Conservation (phyloP, 2,888 invertebrate genomes). For the Nycteola revayana region DNA sequence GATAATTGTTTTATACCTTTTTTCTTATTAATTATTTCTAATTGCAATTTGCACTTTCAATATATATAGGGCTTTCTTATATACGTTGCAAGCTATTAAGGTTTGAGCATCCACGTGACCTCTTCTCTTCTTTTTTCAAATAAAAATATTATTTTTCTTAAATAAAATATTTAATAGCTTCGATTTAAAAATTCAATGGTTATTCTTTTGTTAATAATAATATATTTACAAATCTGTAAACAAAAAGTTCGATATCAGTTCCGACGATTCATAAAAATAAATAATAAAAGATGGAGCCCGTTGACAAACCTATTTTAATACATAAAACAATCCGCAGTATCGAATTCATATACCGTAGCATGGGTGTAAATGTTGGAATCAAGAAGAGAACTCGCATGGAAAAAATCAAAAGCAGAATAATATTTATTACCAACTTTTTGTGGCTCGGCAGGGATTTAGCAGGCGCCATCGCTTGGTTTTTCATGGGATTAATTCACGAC, state of each 20-base stretch:
- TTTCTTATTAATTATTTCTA: slow-evolving; percentile 11
- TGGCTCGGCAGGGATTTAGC: slow-evolving; percentile 3
- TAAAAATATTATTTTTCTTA: no score
- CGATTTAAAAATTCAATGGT: no score
- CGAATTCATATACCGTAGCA: background rate
- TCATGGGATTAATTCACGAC: slow-evolving; percentile 5
- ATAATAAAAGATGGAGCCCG: no score
- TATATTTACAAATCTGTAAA: no score
- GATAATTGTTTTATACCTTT: slow-evolving; percentile 20
- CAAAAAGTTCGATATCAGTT: no score
- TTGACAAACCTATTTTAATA: background rate
- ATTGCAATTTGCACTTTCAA: slow-evolving; percentile 20
- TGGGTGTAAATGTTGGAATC: background rate
- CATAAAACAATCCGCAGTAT: background rate
- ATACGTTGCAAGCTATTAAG: no score
- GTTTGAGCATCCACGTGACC: no score
- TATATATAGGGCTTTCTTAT: no score
- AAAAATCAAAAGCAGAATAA: background rate
- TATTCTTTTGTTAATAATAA: no score
- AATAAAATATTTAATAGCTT: no score
- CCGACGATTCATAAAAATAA: no score
- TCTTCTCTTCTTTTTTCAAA: no score
- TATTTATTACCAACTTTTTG: background rate
- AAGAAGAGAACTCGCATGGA: background rate
- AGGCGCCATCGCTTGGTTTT: slow-evolving; percentile 4